These are phyloP conservation scores for Emberiza fucata DNA, from an alignment of 2,113 vertebrate species.

Conservation along the genomic window DNA sequence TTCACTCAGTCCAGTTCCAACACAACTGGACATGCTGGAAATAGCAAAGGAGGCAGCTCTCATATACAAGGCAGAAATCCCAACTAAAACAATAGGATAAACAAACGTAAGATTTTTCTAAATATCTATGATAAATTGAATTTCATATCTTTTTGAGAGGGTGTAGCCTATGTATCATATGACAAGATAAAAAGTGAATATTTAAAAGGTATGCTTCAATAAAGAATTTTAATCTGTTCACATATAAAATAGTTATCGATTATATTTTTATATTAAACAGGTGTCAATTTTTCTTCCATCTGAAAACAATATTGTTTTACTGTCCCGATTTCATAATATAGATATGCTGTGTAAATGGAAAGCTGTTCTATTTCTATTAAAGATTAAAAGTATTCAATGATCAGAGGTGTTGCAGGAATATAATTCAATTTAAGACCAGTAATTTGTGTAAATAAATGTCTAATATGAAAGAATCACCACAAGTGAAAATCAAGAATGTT, in stretches of 20 bases:
- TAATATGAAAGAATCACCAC: conserved; percentile 46
- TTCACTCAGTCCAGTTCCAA: neutral
- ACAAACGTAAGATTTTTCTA: neutral
- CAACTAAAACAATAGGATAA: neutral
- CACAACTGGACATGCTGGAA: neutral
- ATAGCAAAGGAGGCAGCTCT: neutral
- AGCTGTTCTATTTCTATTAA: conserved; percentile 44
- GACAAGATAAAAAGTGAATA: neutral
- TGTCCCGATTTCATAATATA: neutral
- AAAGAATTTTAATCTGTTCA: neutral
- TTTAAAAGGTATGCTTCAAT: neutral
- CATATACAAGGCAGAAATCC: neutral
- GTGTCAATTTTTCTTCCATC: neutral
- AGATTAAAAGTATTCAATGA: conserved; percentile 33
- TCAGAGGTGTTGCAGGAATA: conserved; percentile 26
- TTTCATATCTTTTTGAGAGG: neutral
- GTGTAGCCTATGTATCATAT: neutral
- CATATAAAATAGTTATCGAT: neutral
- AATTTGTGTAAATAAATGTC: conserved; percentile 70
- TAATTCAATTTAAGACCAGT: conserved; percentile 60
- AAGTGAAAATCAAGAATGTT: conserved; percentile 54
- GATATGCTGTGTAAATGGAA: neutral
- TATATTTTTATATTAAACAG: neutral
- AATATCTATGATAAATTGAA: neutral
- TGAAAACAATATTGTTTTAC: neutral